phyloP scores from a whole-genome alignment of 2,113 vertebrate species.

The Leptocoma aspasia region DNA sequence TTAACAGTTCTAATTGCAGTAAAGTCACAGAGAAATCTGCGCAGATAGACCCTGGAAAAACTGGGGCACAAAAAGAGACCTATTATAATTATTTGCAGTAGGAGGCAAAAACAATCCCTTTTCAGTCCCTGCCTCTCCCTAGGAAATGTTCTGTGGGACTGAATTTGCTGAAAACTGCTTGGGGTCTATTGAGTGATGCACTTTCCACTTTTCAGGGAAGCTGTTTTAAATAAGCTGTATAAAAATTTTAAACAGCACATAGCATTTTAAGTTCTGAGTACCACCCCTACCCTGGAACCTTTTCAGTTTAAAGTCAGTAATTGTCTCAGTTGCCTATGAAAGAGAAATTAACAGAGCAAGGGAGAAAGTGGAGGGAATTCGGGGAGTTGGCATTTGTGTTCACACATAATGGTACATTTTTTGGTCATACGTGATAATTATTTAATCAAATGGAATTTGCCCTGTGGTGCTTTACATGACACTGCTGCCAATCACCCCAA shows the following conservation, averaged over 20 bases:
- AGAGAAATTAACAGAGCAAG: constrained; percentile 3
- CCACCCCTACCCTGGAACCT: background rate
- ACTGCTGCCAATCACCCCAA: background rate
- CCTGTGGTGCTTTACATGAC: background rate
- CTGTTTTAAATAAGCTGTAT: background rate
- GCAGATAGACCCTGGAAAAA: background rate
- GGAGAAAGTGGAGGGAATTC: constrained; percentile 8
- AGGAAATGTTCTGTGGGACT: background rate
- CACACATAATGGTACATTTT: background rate
- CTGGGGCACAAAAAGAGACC: background rate
- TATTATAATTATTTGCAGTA: background rate
- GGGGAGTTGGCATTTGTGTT: constrained; percentile 21
- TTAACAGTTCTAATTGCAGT: background rate
- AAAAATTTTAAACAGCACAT: background rate
- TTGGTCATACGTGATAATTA: constrained; percentile 13
- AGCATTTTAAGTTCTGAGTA: background rate
- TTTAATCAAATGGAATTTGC: constrained; percentile 30
- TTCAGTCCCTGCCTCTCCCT: background rate
- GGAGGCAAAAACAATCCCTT: background rate
- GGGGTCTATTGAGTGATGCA: background rate
- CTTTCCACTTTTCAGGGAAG: background rate
- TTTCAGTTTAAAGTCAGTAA: background rate
- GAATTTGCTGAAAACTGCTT: background rate
- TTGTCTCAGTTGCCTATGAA: background rate
- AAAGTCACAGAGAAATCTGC: background rate